These are phyloP conservation scores for Anthonomus grandis DNA, from an alignment of 1,140 invertebrate species.

Conservation along the genomic window DNA sequence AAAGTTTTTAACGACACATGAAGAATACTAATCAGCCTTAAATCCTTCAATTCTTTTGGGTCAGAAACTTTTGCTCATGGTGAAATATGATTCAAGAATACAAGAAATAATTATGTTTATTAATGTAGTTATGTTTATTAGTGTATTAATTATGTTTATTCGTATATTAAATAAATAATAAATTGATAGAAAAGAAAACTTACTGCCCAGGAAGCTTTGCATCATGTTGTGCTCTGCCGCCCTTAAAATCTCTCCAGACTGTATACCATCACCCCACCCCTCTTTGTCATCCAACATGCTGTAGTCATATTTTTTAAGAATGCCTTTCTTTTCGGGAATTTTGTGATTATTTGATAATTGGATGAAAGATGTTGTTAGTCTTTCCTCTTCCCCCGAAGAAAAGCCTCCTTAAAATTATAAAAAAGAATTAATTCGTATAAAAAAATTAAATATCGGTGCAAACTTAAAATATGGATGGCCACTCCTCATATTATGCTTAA, in stretches of 20 bases:
- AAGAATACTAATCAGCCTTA: too few species aligned
- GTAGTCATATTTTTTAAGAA: slow-evolving; percentile 83
- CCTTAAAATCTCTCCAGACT: slow-evolving; percentile 66
- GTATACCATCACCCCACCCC: slow-evolving; percentile 68
- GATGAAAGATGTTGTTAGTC: slow-evolving; percentile 67
- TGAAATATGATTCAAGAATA: too few species aligned
- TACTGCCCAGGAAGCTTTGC: slow-evolving; percentile 48
- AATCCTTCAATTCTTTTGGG: too few species aligned
- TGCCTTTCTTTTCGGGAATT: slow-evolving; percentile 80
- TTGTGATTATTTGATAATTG: slow-evolving; percentile 76
- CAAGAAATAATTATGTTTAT: too few species aligned
- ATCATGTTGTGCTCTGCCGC: slow-evolving; percentile 65
- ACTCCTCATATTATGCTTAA: too few species aligned
- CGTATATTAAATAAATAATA: too few species aligned
- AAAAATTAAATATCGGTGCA: not conserved
- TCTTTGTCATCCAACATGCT: slow-evolving; percentile 71
- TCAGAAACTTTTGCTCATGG: too few species aligned
- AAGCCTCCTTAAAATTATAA: slow-evolving; percentile 10
- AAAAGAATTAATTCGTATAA: not conserved
- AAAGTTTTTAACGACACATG: too few species aligned
- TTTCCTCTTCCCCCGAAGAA: slow-evolving; percentile 68
- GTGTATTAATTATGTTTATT: too few species aligned
- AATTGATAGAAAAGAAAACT: too few species aligned
- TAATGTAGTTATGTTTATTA: too few species aligned
- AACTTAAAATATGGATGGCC: slow-evolving; percentile 16